Evolutionary conservation across 2,888 invertebrate species (phyloP).

Genomic region (Hyalella azteca): DNA sequence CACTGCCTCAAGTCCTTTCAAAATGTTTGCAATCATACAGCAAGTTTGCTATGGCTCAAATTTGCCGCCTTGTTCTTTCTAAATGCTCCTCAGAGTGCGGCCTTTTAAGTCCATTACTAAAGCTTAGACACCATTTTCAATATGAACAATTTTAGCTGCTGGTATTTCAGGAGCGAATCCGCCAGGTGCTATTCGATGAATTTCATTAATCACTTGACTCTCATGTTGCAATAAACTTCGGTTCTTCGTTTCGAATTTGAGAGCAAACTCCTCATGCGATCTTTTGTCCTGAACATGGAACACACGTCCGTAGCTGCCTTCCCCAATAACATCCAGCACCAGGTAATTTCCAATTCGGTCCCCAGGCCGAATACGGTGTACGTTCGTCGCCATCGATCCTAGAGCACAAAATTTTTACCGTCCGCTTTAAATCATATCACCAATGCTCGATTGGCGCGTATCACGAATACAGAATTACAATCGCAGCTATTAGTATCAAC

Average conservation of each 20-base stretch:
- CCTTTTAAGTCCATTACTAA: constrained; percentile 23
- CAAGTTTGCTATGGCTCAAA: constrained; percentile 1
- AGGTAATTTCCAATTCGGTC: not conserved
- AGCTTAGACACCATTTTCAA: constrained; percentile 10
- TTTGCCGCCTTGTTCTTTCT: constrained; percentile 29
- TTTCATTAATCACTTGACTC: constrained; percentile 24
- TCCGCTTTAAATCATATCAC: not conserved
- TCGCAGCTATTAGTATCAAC: not conserved
- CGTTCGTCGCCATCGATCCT: not conserved
- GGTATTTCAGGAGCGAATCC: not conserved
- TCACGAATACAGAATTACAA: constrained; percentile 10
- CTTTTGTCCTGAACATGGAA: constrained; percentile 1
- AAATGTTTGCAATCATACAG: not conserved
- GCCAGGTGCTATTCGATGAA: not conserved
- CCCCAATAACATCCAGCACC: not conserved
- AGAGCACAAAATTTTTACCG: not conserved
- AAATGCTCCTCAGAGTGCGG: not conserved
- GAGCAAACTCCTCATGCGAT: not conserved
- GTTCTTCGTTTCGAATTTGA: constrained; percentile 25
- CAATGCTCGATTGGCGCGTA: not conserved
- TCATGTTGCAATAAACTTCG: constrained; percentile 1
- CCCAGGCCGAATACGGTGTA: not conserved
- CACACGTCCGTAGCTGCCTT: constrained; percentile 32
- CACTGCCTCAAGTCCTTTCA: constrained; percentile 9
- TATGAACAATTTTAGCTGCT: constrained; percentile 11